phyloP scores from a whole-genome alignment of 2,797 vertebrate genomes.

The Loris lydekkerianus region DNA sequence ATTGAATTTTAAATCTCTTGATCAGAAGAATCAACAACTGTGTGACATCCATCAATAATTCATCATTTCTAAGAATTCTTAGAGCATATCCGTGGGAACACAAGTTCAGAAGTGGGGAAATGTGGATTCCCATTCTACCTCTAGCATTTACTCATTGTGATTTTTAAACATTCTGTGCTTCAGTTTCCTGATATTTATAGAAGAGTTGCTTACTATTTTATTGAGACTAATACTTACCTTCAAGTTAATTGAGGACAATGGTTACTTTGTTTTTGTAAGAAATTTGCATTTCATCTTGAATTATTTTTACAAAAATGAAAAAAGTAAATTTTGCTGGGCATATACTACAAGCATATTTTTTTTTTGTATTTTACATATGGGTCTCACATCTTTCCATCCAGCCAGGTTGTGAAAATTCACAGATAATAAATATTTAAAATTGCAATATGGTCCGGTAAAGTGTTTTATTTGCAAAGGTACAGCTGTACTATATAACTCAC shows the following conservation, averaged over 20 bases:
- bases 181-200: conserved; percentile 3
- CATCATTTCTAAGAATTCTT: conserved; percentile 44
- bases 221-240: not conserved
- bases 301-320: not conserved
- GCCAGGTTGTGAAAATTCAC: not conserved
- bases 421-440: conserved; percentile 15
- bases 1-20: conserved; percentile 75
- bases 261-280: conserved; percentile 37
- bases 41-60: conserved; percentile 72
- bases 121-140: not conserved
- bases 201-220: not conserved
- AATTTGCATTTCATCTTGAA: not conserved
- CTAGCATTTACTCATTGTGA: not conserved
- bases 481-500: not conserved
- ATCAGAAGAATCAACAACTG: conserved; percentile 57
- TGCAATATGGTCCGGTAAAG: not conserved
- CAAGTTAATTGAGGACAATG: not conserved
- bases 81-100: not conserved
- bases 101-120: conserved; percentile 40
- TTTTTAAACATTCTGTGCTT: not conserved
- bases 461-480: not conserved
- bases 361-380: not conserved
- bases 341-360: not conserved
- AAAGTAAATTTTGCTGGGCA: not conserved
- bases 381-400: not conserved